Conservation (phyloP, 2,888 invertebrate genomes). For the Mythimna impura region DNA sequence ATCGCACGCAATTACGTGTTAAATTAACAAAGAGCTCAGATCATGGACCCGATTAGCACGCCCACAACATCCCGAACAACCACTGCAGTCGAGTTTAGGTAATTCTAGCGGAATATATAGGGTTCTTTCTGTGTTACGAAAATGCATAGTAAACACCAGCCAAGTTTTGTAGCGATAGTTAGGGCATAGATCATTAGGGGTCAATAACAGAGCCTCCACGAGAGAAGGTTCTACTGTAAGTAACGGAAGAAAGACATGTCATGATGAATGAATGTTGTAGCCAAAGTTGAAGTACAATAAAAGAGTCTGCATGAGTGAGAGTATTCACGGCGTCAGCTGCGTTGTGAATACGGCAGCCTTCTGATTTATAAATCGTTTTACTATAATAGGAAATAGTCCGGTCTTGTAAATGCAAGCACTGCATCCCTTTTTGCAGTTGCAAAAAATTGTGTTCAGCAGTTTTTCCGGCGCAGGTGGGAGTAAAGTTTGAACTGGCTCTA, state of each 20-base stretch:
- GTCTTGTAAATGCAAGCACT: too few relatives aligned
- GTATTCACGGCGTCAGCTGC: too few relatives aligned
- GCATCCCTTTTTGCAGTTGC: too few relatives aligned
- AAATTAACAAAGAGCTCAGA: slow-evolving; percentile 34
- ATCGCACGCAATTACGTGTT: slow-evolving; percentile 41
- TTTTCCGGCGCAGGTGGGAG: too few relatives aligned
- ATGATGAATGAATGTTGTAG: background rate
- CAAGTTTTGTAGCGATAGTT: background rate
- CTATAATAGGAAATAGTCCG: too few relatives aligned
- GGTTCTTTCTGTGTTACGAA: background rate
- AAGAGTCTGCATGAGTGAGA: background rate
- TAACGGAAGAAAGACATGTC: background rate
- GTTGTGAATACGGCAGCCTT: too few relatives aligned
- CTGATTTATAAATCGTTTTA: background rate
- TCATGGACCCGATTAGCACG: slow-evolving; percentile 25
- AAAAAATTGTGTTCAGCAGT: too few relatives aligned
- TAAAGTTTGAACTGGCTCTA: too few relatives aligned
- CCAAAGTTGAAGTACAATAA: background rate
- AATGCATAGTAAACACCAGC: background rate
- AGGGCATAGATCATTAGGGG: background rate
- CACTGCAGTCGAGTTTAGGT: background rate
- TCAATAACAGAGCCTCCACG: background rate
- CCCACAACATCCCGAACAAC: slow-evolving; percentile 10
- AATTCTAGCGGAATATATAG: background rate
- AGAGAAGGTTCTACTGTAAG: background rate